Percentiles rank a stretch among this genome's conserved stretches.
These are phyloP conservation scores for Dolichallabes microphthalmus DNA, from an alignment of 2,113 vertebrate genomes.

Conservation along the genomic window DNA sequence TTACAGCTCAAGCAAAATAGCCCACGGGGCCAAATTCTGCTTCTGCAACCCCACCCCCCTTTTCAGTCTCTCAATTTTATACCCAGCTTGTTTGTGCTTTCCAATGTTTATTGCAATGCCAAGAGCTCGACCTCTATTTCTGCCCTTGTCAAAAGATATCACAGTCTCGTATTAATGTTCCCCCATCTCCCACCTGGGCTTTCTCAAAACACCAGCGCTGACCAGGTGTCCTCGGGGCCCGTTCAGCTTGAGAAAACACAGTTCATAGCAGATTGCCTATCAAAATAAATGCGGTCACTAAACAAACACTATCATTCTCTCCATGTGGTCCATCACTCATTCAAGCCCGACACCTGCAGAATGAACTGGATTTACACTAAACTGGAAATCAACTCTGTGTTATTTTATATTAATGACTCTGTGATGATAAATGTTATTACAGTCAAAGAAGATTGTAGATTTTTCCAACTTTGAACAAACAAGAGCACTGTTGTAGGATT, in stretches of 20 bases:
- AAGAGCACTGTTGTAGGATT: neutral
- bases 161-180: slow-evolving; percentile 10
- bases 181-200: neutral
- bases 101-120: slow-evolving; percentile 9
- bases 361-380: neutral
- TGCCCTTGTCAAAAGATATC: slow-evolving; percentile 39
- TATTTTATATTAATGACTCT: neutral
- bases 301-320: slow-evolving; percentile 28
- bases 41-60: neutral
- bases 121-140: slow-evolving; percentile 35
- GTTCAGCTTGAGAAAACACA: slow-evolving; percentile 15
- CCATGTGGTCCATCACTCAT: neutral
- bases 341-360: neutral
- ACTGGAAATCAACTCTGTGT: neutral
- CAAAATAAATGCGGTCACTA: slow-evolving; percentile 8
- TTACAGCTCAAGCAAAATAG: slow-evolving; percentile 13
- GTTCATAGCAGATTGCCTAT: neutral
- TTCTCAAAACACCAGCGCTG: slow-evolving; percentile 8
- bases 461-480: neutral
- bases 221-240: slow-evolving; percentile 19
- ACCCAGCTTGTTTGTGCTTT: neutral
- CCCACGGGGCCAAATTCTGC: neutral
- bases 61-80: neutral
- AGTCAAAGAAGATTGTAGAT: neutral
- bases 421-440: neutral